Conservation (phyloP, 2,888 invertebrate genomes). For the Apamea monoglypha region DNA sequence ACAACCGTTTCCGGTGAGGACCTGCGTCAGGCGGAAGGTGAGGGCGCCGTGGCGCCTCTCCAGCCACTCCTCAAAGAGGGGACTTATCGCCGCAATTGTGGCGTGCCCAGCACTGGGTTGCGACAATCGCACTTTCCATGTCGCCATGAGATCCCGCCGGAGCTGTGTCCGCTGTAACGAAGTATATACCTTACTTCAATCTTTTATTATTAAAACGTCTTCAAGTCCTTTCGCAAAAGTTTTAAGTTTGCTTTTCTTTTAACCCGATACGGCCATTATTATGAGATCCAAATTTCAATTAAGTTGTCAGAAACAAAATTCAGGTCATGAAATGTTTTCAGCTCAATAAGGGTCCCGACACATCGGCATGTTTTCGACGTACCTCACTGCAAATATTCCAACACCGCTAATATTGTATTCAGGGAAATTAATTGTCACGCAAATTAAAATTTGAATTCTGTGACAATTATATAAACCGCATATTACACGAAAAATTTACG, state of each 20-base stretch:
- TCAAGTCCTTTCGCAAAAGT: neutral
- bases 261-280: slow-evolving; percentile 43
- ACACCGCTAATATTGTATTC: neutral
- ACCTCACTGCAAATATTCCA: neutral
- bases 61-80: no score
- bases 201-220: neutral
- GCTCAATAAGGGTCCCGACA: slow-evolving; percentile 18
- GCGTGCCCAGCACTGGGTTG: no score
- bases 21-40: no score
- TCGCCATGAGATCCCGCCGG: no score
- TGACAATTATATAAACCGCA: no score
- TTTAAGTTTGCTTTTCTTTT: slow-evolving; percentile 25
- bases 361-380: neutral
- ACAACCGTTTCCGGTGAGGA: no score
- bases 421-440: neutral
- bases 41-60: no score
- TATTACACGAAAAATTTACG: neutral
- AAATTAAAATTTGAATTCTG: neutral
- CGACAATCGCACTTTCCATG: no score
- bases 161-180: no score
- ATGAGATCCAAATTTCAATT: slow-evolving; percentile 64
- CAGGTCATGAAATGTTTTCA: slow-evolving; percentile 53
- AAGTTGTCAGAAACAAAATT: slow-evolving; percentile 64
- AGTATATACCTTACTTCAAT: neutral
- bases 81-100: no score